Percentiles rank a stretch among this genome's conserved stretches.
Evolutionary conservation across 2,797 vertebrate genomes (phyloP).

Genomic region (Diplodus sargus): DNA sequence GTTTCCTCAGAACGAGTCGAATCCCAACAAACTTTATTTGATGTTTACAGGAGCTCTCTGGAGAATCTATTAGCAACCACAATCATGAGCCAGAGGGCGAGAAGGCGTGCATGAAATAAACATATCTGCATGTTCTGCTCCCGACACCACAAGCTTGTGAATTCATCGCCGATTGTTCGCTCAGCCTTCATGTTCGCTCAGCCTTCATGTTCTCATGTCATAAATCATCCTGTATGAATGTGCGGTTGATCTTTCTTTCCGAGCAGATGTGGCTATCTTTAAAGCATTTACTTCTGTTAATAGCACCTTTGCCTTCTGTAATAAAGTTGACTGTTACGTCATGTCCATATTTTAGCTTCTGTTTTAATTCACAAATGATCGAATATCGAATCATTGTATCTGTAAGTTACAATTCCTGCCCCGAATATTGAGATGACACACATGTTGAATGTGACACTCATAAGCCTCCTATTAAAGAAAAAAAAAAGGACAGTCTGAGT

Average conservation of each 20-base stretch:
- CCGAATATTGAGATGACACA: no score
- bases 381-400: no score
- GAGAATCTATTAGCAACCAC: constrained; percentile 52
- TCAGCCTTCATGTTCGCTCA: neutral
- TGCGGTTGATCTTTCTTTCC: neutral
- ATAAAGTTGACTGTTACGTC: neutral
- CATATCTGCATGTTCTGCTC: constrained; percentile 46
- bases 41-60: constrained; percentile 50
- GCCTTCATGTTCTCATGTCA: neutral
- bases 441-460: no score
- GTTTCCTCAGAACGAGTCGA: constrained; percentile 33
- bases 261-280: neutral
- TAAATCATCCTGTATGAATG: neutral
- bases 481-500: no score
- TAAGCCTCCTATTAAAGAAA: no score
- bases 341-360: no score
- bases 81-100: constrained; percentile 49
- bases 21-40: constrained; percentile 52
- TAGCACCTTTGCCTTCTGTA: neutral
- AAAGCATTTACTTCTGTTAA: neutral
- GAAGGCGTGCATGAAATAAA: constrained; percentile 50
- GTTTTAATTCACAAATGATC: no score
- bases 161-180: neutral
- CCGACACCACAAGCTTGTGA: constrained; percentile 17
- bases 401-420: no score